Percentiles rank a stretch among this genome's conserved stretches.
Conservation (phyloP, 2,888 invertebrate species). For the Pyrrhosoma nymphula region DNA sequence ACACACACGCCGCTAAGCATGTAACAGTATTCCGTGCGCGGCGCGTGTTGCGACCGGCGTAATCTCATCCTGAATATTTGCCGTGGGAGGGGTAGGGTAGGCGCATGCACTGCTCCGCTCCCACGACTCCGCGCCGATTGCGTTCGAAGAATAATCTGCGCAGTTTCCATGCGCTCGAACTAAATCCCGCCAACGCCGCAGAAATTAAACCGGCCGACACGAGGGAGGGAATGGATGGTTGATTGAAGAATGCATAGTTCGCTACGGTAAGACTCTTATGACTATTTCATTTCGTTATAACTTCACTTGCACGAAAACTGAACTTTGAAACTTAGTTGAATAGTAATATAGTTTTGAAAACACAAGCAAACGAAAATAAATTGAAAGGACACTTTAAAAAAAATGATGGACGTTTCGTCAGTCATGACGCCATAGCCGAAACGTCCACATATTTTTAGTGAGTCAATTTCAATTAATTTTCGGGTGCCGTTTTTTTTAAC, state of each 20-base stretch:
- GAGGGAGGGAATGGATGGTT: neutral
- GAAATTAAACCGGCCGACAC: neutral
- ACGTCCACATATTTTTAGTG: too few relatives aligned
- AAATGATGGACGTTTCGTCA: too few relatives aligned
- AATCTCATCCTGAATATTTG: neutral
- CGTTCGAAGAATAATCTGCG: neutral
- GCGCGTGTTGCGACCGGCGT: neutral
- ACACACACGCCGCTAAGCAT: neutral
- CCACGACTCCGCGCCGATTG: neutral
- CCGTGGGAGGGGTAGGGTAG: neutral
- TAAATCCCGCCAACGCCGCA: neutral
- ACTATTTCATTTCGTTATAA: too few relatives aligned
- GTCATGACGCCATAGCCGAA: too few relatives aligned
- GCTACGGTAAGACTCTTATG: neutral
- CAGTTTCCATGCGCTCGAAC: neutral
- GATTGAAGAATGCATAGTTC: neutral
- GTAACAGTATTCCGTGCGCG: neutral
- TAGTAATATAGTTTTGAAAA: too few relatives aligned
- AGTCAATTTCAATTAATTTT: too few relatives aligned
- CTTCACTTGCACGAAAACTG: too few relatives aligned
- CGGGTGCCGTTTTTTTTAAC: too few relatives aligned
- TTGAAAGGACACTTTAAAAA: too few relatives aligned
- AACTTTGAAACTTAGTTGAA: too few relatives aligned
- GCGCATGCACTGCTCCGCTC: neutral
- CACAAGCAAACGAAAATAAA: too few relatives aligned